Evolutionary conservation across 2,113 vertebrate species (phyloP).

Genomic region (Eublepharis macularius): DNA sequence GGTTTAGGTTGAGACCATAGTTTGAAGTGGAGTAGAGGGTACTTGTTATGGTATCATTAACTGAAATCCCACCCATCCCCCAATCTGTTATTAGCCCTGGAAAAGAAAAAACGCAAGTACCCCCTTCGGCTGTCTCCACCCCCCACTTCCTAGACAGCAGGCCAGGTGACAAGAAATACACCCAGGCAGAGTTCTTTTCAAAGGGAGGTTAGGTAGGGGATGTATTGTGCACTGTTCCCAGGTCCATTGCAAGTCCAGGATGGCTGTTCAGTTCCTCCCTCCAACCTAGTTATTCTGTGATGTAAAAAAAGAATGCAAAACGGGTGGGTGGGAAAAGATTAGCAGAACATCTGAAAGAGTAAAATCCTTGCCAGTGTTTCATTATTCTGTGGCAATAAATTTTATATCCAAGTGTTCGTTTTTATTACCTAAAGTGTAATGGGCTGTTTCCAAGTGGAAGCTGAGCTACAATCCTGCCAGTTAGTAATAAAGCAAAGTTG

Average conservation of each 20-base stretch:
- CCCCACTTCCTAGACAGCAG: no score
- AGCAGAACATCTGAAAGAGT: conserved; percentile 10
- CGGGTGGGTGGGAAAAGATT: conserved; percentile 18
- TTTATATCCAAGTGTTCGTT: conserved; percentile 35
- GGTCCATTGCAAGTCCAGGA: neutral
- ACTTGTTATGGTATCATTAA: no score
- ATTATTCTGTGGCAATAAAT: conserved; percentile 60
- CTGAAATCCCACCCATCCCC: no score
- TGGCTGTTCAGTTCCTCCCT: neutral
- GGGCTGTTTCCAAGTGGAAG: conserved; percentile 53
- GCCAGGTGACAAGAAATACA: neutral
- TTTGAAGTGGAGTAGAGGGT: no score
- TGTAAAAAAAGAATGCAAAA: conserved; percentile 17
- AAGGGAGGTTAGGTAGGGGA: neutral
- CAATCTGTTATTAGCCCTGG: no score
- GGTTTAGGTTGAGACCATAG: no score
- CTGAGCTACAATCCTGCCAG: conserved; percentile 18
- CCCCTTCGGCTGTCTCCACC: no score
- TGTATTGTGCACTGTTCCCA: neutral
- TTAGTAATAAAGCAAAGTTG: conserved; percentile 55
- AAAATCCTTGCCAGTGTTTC: conserved; percentile 39
- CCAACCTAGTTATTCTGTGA: neutral
- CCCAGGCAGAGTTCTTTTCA: neutral
- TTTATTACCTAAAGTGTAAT: conserved; percentile 49
- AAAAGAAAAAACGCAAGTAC: no score